Base-by-base conservation (phyloP, 2,113 vertebrate genomes). In the Takifugu flavidus region DNA sequence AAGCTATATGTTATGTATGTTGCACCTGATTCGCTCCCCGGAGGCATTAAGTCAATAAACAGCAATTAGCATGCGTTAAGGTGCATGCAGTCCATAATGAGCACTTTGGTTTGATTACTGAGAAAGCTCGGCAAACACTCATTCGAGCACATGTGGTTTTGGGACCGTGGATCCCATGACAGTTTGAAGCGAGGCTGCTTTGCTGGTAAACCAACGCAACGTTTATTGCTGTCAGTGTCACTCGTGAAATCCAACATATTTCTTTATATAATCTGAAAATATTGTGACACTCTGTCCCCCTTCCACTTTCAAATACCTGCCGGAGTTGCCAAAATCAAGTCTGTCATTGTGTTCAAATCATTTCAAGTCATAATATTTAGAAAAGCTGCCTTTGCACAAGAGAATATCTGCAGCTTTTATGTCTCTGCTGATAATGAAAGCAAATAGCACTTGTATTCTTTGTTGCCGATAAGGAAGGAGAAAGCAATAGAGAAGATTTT, bases 61-160 rank as follows among this genome's bases (percentile, higher is more conserved):
- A 71, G 65, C 74, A 83, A 85, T 87, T 83, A 87, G 73, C 65
- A 82, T 87, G 79, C 74, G 77, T 84, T 78, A 72, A 65, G 50
- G 59, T 49, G 59, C 28, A 58, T 62, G 71, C 59, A 66, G 54
- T 66, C 72, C 69, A 70, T 86, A 80, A 83, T 84, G 65, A 69
- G 67, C 44, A 58, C 70, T 87, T 77, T 64, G 65, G 55, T 80
- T 58, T 69, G 82, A 76, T 70, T 64, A 70, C 59, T 53, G 62
- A 78, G 69, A 77, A 75, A 74, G 77, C 70, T 74, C 53, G 11
- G 54, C 65, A 64, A 68, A 75, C 69, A 86, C 64, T 58, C 25
- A 56, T 78, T 52, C 20, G 62, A 1, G 57, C 65, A 69, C 64
- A 70, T 77, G 65, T 51, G 66, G 56, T 65, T 77, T 52, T 67